A percentile compares a stretch with the other conserved stretches of the same genome.
phyloP scores from a whole-genome alignment of 2,113 vertebrate genomes.

The Otis tarda region DNA sequence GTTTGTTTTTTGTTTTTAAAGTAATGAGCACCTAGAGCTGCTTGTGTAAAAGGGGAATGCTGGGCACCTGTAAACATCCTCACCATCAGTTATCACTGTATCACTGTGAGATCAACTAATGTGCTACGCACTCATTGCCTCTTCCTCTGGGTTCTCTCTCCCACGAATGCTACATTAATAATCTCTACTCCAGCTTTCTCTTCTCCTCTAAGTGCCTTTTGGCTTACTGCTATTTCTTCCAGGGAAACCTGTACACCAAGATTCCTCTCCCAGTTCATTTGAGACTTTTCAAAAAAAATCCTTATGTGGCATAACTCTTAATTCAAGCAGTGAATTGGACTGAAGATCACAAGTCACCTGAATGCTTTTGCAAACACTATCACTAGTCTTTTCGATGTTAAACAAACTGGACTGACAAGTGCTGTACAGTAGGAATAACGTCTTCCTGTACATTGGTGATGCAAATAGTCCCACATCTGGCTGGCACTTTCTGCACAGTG shows the following conservation, averaged over 20 bases:
- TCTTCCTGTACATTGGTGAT: background rate
- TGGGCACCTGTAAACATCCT: background rate
- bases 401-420: background rate
- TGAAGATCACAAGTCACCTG: background rate
- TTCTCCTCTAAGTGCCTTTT: background rate
- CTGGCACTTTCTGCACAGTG: background rate
- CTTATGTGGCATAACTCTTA: background rate
- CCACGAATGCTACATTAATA: background rate
- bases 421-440: background rate
- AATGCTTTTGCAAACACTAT: background rate
- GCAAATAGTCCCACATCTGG: background rate
- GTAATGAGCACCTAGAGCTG: background rate
- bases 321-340: background rate
- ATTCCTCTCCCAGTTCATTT: background rate
- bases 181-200: background rate
- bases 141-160: background rate
- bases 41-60: background rate
- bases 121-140: background rate
- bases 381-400: background rate
- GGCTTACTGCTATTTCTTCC: background rate
- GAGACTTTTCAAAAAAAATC: background rate
- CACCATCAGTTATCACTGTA: background rate
- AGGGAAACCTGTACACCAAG: background rate
- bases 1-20: background rate
- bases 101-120: background rate